Evolutionary conservation across 2,113 vertebrate genomes (phyloP).

Genomic region (Genyomyrus donnyi): DNA sequence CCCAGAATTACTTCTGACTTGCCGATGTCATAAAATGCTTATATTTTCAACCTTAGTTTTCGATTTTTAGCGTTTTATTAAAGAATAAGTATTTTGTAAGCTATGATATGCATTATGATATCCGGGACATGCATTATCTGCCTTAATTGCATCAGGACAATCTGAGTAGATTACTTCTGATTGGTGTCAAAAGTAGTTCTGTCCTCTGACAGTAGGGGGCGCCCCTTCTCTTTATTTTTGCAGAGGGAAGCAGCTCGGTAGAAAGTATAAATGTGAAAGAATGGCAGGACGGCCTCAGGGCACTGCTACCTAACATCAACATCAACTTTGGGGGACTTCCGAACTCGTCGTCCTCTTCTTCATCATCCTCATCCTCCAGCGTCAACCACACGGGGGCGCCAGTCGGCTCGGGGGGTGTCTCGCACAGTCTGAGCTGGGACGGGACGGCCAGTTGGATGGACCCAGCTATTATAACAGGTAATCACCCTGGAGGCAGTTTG

Average conservation of each 20-base stretch:
- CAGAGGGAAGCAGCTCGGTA: conserved; percentile 82
- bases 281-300: conserved; percentile 90
- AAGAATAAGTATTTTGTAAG: neutral
- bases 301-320: conserved; percentile 94
- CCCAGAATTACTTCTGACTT: neutral
- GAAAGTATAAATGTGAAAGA: conserved; percentile 90
- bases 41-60: neutral
- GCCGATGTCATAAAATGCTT: neutral
- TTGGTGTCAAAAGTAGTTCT: neutral
- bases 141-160: neutral
- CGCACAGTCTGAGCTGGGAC: conserved; percentile 84
- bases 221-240: conserved; percentile 49
- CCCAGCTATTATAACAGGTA: conserved; percentile 93
- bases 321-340: conserved; percentile 92
- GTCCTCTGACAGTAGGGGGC: neutral
- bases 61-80: neutral
- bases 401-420: conserved; percentile 68
- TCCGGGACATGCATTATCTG: neutral
- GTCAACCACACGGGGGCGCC: conserved; percentile 81
- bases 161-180: neutral
- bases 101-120: neutral
- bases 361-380: conserved; percentile 65
- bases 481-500: conserved; percentile 12
- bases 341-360: conserved; percentile 74
- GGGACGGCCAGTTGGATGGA: conserved; percentile 90